Evolutionary conservation across 1,140 invertebrate species (phyloP).

Genomic region (Kradibia gibbosae): DNA sequence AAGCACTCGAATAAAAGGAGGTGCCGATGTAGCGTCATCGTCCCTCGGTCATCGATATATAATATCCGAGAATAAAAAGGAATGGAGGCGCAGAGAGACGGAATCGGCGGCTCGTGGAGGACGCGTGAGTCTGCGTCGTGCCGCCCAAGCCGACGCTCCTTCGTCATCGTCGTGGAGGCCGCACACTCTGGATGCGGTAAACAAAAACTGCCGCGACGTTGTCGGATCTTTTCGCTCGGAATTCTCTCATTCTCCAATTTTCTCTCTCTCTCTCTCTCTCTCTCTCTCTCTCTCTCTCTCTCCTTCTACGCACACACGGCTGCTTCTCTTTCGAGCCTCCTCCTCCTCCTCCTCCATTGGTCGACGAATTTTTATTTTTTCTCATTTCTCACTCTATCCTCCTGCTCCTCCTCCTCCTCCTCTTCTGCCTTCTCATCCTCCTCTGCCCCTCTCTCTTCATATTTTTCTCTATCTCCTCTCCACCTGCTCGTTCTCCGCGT

Average conservation of each 20-base stretch:
- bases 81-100: not conserved
- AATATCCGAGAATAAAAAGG: not conserved
- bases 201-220: conserved; percentile 51
- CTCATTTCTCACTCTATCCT: conserved; percentile 50
- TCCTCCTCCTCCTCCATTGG: conserved; percentile 62
- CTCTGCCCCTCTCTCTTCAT: conserved; percentile 41
- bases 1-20: not conserved
- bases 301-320: too few relatives aligned
- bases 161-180: conserved; percentile 42
- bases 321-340: conserved; percentile 46
- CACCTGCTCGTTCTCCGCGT: conserved; percentile 53
- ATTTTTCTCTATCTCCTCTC: conserved; percentile 1
- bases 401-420: not conserved
- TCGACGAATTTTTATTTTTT: conserved; percentile 58
- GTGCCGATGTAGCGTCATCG: not conserved
- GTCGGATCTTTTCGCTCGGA: conserved; percentile 48
- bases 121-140: conserved; percentile 10
- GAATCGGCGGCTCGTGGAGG: not conserved
- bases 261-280: conserved; percentile 43
- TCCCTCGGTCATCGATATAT: conserved; percentile 9
- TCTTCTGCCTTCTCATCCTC: conserved; percentile 48
- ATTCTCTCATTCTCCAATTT: conserved; percentile 50
- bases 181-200: conserved; percentile 40
- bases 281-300: conserved; percentile 47
- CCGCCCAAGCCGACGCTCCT: conserved; percentile 21